Evolutionary conservation across 2,797 vertebrate genomes (phyloP), one percentile per base, ranked within the genome.

Genomic region (Neoniphon sammara): DNA sequence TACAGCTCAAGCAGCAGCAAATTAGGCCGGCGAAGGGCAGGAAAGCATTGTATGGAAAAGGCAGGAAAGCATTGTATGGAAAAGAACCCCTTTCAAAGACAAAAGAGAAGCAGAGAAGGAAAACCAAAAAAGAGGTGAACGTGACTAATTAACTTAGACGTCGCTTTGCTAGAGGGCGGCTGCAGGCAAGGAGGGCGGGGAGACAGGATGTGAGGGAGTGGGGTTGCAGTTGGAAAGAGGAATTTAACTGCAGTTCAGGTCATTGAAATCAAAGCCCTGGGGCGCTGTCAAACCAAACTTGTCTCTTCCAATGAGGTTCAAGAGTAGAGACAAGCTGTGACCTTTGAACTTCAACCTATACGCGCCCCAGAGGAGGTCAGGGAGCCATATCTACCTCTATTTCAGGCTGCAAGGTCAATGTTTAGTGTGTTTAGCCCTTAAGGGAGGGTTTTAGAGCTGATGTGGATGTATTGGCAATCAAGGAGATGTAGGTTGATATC

Each of bases 91-190:
- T 27, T 70, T 77, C 20, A 44, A 73, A 81, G 62, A 75, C 49
- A 67, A 78, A 83, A 77, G 54, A 15, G 30, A 75, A 54, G 34
- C 23, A 62, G 64, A 54, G 71, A 49, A 61, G 69, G 36, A 59
- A 50, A 57, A 68, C 21, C 14, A 63, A 70, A 58, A 75, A 82
- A 17, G 62, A 85, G 78, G 75, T 85, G 78, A 87, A 64, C 60
- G 77, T 60, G 74, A 75, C 70, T 91, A 87, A 90, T 87, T 83
- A 72, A 85, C 89, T 87, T 69, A 84, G 91, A 90, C 89, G 50
- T 49, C 66, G 66, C 57, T 70, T 79, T 36, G 80, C 89, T 88
- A 9, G n/a, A 82, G 84, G 90, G 84, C 52, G 44, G 66, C 62
- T 75, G 52, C 14, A 2, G 53, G 68, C 60, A 49, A 73, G 66